Evolutionary conservation across 2,888 invertebrate genomes (phyloP).

Genomic region (Lissonota sp.): DNA sequence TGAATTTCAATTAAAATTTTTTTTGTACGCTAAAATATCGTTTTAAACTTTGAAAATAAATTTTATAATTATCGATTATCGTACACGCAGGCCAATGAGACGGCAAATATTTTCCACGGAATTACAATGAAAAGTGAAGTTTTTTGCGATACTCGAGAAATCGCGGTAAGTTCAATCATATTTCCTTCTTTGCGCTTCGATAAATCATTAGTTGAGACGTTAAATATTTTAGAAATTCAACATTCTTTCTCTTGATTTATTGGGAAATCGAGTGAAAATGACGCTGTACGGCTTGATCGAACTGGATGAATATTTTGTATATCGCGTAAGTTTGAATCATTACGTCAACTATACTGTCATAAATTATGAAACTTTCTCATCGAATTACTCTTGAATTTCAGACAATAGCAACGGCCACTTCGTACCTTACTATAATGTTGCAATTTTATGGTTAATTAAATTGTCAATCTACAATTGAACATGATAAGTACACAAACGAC

Average conservation of each 20-base stretch:
- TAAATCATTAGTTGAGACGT: too few species aligned
- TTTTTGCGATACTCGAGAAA: not conserved
- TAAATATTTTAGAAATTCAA: slow-evolving; percentile 7
- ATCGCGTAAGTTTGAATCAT: not conserved
- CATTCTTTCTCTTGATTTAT: slow-evolving; percentile 12
- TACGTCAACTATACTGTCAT: not conserved
- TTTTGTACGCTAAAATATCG: too few species aligned
- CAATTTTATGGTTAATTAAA: slow-evolving; percentile 19
- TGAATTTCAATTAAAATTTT: too few species aligned
- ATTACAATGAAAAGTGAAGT: not conserved
- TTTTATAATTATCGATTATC: not conserved
- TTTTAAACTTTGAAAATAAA: not conserved
- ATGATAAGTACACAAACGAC: not conserved
- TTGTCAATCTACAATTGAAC: not conserved
- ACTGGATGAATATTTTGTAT: slow-evolving; percentile 21
- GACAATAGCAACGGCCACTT: slow-evolving; percentile 4
- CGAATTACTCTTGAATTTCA: slow-evolving; percentile 1
- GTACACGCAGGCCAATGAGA: slow-evolving; percentile 31
- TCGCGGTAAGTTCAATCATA: slow-evolving; percentile 5
- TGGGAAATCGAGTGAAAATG: slow-evolving; percentile 17
- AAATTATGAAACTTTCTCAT: not conserved
- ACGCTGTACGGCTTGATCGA: slow-evolving; percentile 12
- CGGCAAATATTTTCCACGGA: slow-evolving; percentile 9
- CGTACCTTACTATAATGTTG: slow-evolving; percentile 24
- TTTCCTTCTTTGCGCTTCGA: not conserved